Percentiles rank a stretch among this genome's conserved stretches.
Evolutionary conservation across 2,888 invertebrate species (phyloP).

Genomic region (Myopa testacea): DNA sequence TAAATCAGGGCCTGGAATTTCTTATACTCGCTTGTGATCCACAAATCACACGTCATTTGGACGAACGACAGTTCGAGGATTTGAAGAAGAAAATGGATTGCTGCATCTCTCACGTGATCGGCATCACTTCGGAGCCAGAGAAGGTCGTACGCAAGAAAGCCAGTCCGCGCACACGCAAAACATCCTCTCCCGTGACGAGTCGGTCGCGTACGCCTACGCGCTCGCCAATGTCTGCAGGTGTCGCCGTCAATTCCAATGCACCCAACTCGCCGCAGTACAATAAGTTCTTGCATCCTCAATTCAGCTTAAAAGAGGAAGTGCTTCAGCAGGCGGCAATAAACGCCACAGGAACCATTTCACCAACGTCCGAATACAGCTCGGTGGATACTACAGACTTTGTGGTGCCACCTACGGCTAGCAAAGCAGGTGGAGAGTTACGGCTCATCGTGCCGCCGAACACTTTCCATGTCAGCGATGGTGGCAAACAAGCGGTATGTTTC

Average conservation of each 20-base stretch:
- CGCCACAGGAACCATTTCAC: conserved; percentile 40
- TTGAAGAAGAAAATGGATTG: conserved; percentile 83
- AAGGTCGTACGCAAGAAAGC: conserved; percentile 66
- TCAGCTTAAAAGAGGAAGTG: conserved; percentile 66
- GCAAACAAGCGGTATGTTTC: background rate
- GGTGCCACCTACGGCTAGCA: conserved; percentile 46
- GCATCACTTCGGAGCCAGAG: conserved; percentile 72
- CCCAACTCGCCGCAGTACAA: conserved; percentile 61
- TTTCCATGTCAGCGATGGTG: conserved; percentile 45
- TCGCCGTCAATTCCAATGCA: conserved; percentile 55
- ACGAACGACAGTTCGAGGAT: conserved; percentile 82
- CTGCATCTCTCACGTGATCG: conserved; percentile 90
- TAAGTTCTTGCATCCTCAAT: conserved; percentile 65
- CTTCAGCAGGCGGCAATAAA: conserved; percentile 53
- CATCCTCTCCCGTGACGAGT: conserved; percentile 65
- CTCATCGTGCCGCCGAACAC: conserved; percentile 60
- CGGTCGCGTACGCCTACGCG: conserved; percentile 68
- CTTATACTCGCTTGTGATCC: conserved; percentile 88
- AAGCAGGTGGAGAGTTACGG: conserved; percentile 55
- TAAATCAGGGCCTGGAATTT: conserved; percentile 82
- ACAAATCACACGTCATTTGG: conserved; percentile 80
- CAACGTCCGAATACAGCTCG: conserved; percentile 50
- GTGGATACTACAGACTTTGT: conserved; percentile 61
- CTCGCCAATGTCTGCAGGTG: conserved; percentile 68
- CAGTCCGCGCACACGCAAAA: conserved; percentile 67